Evolutionary conservation across 2,797 vertebrate genomes (phyloP).

Genomic region (Gila robusta): DNA sequence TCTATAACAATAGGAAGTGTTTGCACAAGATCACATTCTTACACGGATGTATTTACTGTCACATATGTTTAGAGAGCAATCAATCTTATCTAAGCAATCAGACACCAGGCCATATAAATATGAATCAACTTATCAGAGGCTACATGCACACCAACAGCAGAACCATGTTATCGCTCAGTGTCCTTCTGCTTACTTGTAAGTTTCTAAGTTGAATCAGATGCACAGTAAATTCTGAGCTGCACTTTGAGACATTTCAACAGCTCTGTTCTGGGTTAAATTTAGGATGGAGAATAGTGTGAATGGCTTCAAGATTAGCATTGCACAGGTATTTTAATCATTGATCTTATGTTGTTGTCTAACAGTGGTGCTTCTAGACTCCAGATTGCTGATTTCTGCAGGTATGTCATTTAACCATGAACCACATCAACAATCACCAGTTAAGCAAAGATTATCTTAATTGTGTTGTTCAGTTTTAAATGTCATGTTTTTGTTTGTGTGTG

Average conservation of each 20-base stretch:
- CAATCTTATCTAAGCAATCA: too few relatives aligned
- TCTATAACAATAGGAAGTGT: background rate
- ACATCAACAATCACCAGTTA: background rate
- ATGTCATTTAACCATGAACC: background rate
- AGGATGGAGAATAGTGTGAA: background rate
- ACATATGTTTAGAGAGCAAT: too few relatives aligned
- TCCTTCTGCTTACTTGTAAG: background rate
- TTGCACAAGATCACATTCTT: background rate
- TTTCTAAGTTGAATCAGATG: background rate
- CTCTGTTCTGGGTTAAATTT: background rate
- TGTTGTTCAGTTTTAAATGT: background rate
- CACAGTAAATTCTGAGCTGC: background rate
- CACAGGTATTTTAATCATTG: background rate
- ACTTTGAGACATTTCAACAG: background rate
- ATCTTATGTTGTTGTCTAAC: background rate
- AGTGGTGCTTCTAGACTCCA: background rate
- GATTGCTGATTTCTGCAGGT: conserved; percentile 12
- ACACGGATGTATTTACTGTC: background rate
- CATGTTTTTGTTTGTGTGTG: background rate
- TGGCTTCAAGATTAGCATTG: background rate
- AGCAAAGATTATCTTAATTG: background rate
- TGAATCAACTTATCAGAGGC: background rate
- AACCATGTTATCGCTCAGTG: background rate
- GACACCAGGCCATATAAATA: background rate
- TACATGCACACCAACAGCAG: too few relatives aligned